phyloP scores from a whole-genome alignment of 1,140 invertebrate genomes.

The Drosophila fuyamai region DNA sequence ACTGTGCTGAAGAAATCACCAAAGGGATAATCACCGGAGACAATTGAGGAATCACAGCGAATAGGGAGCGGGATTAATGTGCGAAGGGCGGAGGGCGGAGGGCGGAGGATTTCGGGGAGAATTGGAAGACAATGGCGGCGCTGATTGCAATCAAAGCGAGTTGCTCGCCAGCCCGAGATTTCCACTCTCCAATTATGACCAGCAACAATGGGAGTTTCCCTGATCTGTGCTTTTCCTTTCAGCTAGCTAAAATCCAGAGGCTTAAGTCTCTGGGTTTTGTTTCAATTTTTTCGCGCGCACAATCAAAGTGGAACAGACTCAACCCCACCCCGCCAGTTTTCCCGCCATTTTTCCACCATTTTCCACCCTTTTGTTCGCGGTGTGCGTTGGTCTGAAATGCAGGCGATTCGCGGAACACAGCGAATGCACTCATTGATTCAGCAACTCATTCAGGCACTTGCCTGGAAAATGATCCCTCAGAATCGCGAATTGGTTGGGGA shows the following conservation, averaged over 20 bases:
- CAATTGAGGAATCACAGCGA: slow-evolving; percentile 17
- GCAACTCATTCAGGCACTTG: slow-evolving; percentile 16
- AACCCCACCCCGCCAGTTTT: not conserved
- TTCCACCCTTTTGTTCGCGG: slow-evolving; percentile 13
- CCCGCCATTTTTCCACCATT: not conserved
- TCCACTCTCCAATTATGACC: slow-evolving; percentile 29
- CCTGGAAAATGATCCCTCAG: slow-evolving; percentile 24
- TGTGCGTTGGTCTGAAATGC: slow-evolving; percentile 12
- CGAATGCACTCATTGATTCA: slow-evolving; percentile 30
- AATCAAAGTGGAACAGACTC: slow-evolving; percentile 29
- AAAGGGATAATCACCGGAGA: slow-evolving; percentile 30
- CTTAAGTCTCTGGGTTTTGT: slow-evolving; percentile 27
- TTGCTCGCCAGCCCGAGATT: slow-evolving; percentile 17
- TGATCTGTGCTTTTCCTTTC: slow-evolving; percentile 19
- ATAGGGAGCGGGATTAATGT: not conserved
- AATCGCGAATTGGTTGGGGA: slow-evolving; percentile 17
- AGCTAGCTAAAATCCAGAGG: slow-evolving; percentile 11
- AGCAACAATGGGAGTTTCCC: slow-evolving; percentile 21
- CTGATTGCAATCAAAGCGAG: slow-evolving; percentile 43
- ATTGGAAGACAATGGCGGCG: slow-evolving; percentile 17
- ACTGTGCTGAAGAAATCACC: not conserved
- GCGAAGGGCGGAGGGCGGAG: no score
- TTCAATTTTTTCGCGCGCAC: slow-evolving; percentile 7
- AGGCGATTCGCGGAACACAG: slow-evolving; percentile 10
- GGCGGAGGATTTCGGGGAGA: not conserved